Evolutionary conservation across 2,113 vertebrate species (phyloP).

Genomic region (Setophaga petechia): DNA sequence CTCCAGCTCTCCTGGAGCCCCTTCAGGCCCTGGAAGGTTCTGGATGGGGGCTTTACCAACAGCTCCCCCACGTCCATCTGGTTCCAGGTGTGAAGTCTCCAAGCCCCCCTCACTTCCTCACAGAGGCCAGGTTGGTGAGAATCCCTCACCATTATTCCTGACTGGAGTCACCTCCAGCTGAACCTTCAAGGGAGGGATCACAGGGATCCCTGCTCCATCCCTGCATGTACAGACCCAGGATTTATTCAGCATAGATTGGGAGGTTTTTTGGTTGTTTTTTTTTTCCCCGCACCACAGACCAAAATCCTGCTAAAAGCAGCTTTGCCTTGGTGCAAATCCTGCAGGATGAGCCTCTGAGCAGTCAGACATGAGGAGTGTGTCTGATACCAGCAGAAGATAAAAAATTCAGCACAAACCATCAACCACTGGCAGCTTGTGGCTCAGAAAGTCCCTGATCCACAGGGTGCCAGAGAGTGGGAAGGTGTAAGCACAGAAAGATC

Average conservation of each 20-base stretch:
- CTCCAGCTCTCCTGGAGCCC: not conserved
- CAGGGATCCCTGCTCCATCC: not conserved
- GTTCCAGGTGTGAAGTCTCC: not conserved
- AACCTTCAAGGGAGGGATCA: not conserved
- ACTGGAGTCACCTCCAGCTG: not conserved
- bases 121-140: fast-evolving
- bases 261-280: not conserved
- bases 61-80: not conserved
- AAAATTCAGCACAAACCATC: not conserved
- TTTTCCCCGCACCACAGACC: not conserved
- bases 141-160: not conserved
- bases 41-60: not conserved
- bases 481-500: not conserved
- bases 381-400: not conserved
- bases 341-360: not conserved
- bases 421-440: not conserved
- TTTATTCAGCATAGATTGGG: not conserved
- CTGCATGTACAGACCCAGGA: not conserved
- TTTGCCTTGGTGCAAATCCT: not conserved
- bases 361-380: fast-evolving
- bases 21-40: not conserved
- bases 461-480: not conserved
- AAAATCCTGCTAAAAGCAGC: not conserved
- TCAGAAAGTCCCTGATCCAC: not conserved
- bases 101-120: not conserved